Base-by-base conservation (phyloP, 1,140 invertebrate species). In the Pomacea maculata region DNA sequence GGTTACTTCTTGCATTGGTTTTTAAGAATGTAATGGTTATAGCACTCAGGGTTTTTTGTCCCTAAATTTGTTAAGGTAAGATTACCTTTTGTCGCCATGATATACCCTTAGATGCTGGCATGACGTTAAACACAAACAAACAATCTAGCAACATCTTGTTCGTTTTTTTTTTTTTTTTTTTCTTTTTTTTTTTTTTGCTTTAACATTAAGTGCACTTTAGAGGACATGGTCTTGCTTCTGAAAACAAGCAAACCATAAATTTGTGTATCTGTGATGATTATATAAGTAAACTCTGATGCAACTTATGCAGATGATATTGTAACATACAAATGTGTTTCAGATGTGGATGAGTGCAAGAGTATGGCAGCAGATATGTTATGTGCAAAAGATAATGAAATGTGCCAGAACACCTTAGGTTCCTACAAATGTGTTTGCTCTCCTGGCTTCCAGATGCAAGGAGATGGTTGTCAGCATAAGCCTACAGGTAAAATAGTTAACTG, bases 261-360 rank as follows among this genome's bases (percentile, higher is more conserved):
- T 14, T 10, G 17, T n/a, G 8, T 75, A 25, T 54, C 55, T 29
- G 55, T 17, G 12, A 63, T 78, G 11, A 67, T 52, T 76, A 0
- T 6, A 64, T 61, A 11, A 14, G 54, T 52, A 14, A 52, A 45
- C 34, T 45, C 3, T 45, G 34, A 45, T 45, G 25, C 25, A 45
- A 45, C 34, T 45, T 2, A 45, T 45, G 34, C 34, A 45, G 34
- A 45, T 45, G 34, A 6, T 45, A 45, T 45, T 45, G 34, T 45
- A 45, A 45, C 34, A 2, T 45, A 45, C 34, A 45, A 45, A 45
- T 45, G 34, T 15, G 85, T 82, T 76, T 15, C 94, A 84, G 98
- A 99, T 92, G 92, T 98, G 2, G 95, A 99, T 91, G 98, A 99
- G 92, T 99, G 98, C 79, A 55, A 65, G 57, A 89, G 93, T n/a